Percentiles rank a stretch among this genome's conserved stretches.
Conservation (phyloP, 2,888 invertebrate species). For the Nymphalis c-album region DNA sequence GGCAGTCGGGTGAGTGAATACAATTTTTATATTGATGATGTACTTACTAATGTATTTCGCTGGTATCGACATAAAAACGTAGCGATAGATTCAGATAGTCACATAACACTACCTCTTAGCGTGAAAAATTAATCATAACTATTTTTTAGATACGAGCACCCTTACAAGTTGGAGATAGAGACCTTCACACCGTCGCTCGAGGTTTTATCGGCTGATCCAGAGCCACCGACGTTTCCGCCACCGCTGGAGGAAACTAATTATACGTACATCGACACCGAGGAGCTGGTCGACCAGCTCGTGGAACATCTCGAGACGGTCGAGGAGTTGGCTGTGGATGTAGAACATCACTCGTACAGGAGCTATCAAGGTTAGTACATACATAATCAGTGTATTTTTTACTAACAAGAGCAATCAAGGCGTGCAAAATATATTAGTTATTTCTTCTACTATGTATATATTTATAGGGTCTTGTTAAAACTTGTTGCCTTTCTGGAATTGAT, state of each 20-base stretch:
- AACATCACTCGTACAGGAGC: constrained; percentile 95
- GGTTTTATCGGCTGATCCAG: constrained; percentile 69
- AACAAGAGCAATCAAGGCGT: too few species aligned
- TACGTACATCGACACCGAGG: constrained; percentile 84
- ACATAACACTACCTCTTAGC: too few species aligned
- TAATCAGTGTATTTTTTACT: too few species aligned
- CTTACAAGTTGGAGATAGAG: constrained; percentile 92
- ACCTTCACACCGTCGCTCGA: constrained; percentile 84
- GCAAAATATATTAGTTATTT: too few species aligned
- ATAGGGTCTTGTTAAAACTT: too few species aligned
- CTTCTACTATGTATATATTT: too few species aligned
- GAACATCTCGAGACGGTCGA: constrained; percentile 84
- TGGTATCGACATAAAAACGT: too few species aligned
- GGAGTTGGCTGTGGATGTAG: constrained; percentile 94
- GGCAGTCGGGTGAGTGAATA: constrained; percentile 75
- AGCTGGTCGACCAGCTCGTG: constrained; percentile 84
- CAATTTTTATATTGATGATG: too few species aligned
- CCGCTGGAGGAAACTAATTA: constrained; percentile 84
- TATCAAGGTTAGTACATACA: constrained; percentile 86
- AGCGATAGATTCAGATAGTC: too few species aligned
- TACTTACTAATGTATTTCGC: too few species aligned
- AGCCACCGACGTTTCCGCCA: constrained; percentile 57
- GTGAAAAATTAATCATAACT: not conserved
- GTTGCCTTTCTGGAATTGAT: too few species aligned
- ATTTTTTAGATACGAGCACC: constrained; percentile 88